These are phyloP conservation scores for Brevimyrus niger DNA, from an alignment of 2,113 vertebrate genomes.

Conservation along the genomic window DNA sequence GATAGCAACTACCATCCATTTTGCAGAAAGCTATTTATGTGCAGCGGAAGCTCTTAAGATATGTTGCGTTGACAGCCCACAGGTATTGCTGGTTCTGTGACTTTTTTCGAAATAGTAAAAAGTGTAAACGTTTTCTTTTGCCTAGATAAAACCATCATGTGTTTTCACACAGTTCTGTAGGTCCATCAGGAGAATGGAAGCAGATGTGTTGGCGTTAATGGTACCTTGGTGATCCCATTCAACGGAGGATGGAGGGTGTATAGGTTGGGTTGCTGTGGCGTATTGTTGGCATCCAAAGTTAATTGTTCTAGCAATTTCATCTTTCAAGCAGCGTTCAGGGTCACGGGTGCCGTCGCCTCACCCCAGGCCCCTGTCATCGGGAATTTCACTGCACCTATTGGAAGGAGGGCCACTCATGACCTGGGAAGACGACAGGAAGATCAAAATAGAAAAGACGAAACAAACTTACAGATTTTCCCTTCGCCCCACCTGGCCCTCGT, in stretches of 20 bases:
- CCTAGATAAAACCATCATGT: not conserved
- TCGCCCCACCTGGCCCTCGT: constrained; percentile 8
- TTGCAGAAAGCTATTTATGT: not conserved
- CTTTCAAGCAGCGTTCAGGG: constrained; percentile 5
- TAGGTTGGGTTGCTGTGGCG: constrained; percentile 18
- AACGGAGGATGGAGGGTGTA: not conserved
- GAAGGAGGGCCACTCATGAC: constrained; percentile 23
- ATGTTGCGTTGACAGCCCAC: not conserved
- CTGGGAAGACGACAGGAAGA: constrained; percentile 23
- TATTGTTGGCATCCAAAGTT: constrained; percentile 24
- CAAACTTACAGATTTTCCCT: constrained; percentile 25
- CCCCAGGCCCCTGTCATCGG: constrained; percentile 16
- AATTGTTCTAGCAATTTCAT: constrained; percentile 30
- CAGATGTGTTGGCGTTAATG: not conserved
- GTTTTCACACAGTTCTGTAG: not conserved
- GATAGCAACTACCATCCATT: not conserved
- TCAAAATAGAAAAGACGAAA: constrained; percentile 28
- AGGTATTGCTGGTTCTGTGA: not conserved
- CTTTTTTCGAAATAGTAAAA: not conserved
- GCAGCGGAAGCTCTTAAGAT: not conserved
- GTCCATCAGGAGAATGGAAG: not conserved
- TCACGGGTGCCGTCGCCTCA: constrained; percentile 9
- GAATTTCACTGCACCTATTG: constrained; percentile 17
- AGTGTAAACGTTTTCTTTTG: not conserved
- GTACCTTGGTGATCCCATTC: not conserved